Percentiles rank a stretch among this genome's conserved stretches.
Conservation (phyloP, 2,113 vertebrate genomes). For the Gopherus flavomarginatus region DNA sequence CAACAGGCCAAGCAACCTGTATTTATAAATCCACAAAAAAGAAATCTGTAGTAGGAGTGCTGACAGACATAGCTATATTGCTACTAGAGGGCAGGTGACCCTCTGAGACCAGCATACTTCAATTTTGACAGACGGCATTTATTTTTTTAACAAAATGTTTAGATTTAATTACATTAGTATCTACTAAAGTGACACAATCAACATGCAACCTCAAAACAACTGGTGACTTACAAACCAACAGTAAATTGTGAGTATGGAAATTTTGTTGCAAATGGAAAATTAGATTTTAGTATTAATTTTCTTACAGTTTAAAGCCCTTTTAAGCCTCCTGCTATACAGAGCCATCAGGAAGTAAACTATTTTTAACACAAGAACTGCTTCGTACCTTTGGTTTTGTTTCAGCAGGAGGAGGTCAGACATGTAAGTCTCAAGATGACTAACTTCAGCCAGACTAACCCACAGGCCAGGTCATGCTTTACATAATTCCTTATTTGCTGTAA, state of each 20-base stretch:
- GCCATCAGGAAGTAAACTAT: not conserved
- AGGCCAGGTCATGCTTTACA: slow-evolving; percentile 40
- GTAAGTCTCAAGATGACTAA: slow-evolving; percentile 26
- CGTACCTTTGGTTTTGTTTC: rapidly evolving
- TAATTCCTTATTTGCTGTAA: slow-evolving; percentile 23
- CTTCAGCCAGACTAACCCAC: slow-evolving; percentile 20
- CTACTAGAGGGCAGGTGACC: not conserved
- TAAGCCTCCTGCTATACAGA: not conserved
- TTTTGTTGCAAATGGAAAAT: too few relatives aligned
- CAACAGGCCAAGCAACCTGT: not conserved
- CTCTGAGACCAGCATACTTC: not conserved
- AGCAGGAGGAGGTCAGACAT: not conserved
- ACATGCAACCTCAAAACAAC: too few relatives aligned
- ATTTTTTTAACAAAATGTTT: not conserved
- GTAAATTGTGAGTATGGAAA: too few relatives aligned
- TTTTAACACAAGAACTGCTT: not conserved
- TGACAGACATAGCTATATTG: not conserved
- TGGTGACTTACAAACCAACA: too few relatives aligned
- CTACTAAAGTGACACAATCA: too few relatives aligned
- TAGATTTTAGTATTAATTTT: too few relatives aligned
- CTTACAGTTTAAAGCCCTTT: too few relatives aligned
- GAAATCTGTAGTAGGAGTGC: not conserved
- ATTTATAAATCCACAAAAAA: not conserved
- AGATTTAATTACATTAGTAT: too few relatives aligned
- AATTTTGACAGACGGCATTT: not conserved